Base-by-base conservation (phyloP, 2,797 vertebrate species). In the Girardinus metallicus region DNA sequence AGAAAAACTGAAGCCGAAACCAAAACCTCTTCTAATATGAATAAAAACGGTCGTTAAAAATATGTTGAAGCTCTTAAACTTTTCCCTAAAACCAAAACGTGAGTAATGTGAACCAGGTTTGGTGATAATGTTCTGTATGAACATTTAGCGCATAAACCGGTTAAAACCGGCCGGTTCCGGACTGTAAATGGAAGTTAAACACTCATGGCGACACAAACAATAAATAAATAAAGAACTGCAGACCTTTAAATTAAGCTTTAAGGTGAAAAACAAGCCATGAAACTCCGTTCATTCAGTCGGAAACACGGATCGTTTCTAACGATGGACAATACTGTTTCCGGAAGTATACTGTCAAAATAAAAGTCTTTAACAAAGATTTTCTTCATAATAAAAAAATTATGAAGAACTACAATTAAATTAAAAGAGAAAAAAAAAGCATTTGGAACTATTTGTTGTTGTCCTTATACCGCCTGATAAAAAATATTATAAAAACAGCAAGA, bases 271-370 rank as follows among this genome's bases (percentile, higher is more conserved):
- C 73, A 7, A 2, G 0, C 15, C 51, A 23, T 57, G 3, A 13
- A 11, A 1, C 1, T 7, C 49, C 0, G 1, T n/a, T 41, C 34
- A 29, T 39, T 72, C 80, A 62, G 4, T 3, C 0, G n/a, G 6
- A 13, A 55, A 72, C 53, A 6, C 86, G 76, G 66, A 77, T 3
- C 9, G 46, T 15, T 70, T n/a, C 13, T 16, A 21, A 29, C 16
- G 36, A 57, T 0, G 49, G 13, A 77, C 83, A 46, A 3, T 1
- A 36, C 62, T 31, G 76, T 18, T 87, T 88, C 89, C 85, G 84
- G 29, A 3, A 3, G 0, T 1, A 1, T 0, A 7, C 21, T 51
- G 16, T 80, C 70, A 75, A 80, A 83, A 64, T 79, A 82, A 82
- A 86, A 73, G 80, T 26, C 4, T 10, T 29, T 23, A 57, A 29